Evolutionary conservation across 2,888 invertebrate species (phyloP).

Genomic region (Desoria tigrina): DNA sequence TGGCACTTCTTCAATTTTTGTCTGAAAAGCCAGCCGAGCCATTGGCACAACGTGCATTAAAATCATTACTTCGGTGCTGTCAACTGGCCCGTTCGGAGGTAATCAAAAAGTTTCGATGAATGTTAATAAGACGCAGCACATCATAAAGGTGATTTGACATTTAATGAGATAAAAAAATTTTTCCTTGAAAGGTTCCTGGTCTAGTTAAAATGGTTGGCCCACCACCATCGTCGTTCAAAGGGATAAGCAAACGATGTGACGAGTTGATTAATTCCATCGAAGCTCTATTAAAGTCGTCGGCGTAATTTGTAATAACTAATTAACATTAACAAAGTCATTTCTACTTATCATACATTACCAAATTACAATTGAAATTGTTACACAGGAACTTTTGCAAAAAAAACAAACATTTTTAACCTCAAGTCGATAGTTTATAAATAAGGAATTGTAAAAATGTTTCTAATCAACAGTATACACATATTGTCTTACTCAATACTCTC

Average conservation of each 20-base stretch:
- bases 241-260: slow-evolving; percentile 77
- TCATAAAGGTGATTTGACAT: neutral
- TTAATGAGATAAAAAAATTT: neutral
- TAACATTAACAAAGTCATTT: neutral
- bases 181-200: slow-evolving; percentile 24
- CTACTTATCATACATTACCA: neutral
- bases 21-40: slow-evolving; percentile 69
- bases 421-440: too few relatives aligned
- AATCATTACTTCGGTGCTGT: slow-evolving; percentile 73
- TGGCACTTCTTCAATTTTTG: slow-evolving; percentile 88
- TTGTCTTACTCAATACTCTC: too few relatives aligned
- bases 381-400: too few relatives aligned
- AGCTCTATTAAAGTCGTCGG: slow-evolving; percentile 31
- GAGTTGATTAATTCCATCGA: slow-evolving; percentile 75
- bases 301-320: neutral
- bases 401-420: neutral
- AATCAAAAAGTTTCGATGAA: too few relatives aligned
- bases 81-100: slow-evolving; percentile 70
- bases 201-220: slow-evolving; percentile 88
- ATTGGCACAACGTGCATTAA: slow-evolving; percentile 70
- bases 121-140: neutral
- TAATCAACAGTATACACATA: too few relatives aligned
- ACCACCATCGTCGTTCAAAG: slow-evolving; percentile 77
- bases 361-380: neutral
- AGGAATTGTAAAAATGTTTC: too few relatives aligned